These are phyloP conservation scores for Carlito syrichta DNA, from an alignment of 2,113 vertebrate species.

Conservation along the genomic window DNA sequence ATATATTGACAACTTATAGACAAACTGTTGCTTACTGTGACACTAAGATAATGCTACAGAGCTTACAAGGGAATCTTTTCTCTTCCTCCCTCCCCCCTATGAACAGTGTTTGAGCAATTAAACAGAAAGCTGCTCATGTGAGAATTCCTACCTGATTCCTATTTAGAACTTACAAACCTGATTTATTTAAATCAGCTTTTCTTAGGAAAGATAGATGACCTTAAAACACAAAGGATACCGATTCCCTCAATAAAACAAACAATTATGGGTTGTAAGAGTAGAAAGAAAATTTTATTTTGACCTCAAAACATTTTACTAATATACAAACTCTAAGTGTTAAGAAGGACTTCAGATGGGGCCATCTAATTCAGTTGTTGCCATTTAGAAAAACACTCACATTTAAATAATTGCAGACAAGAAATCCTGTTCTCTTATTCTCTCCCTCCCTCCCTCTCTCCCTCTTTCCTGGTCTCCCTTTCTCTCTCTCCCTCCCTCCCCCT, in stretches of 20 bases:
- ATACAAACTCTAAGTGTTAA: background rate
- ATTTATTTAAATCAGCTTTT: constrained; percentile 50
- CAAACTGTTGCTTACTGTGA: constrained; percentile 67
- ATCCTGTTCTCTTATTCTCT: background rate
- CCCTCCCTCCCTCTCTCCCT: too few species aligned
- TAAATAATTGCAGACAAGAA: constrained; percentile 24
- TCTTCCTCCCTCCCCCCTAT: background rate
- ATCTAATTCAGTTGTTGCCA: constrained; percentile 22
- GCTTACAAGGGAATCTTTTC: background rate
- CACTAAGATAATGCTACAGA: background rate
- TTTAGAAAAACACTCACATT: background rate
- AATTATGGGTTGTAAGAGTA: background rate
- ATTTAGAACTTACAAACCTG: constrained; percentile 1
- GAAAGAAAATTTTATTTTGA: constrained; percentile 31
- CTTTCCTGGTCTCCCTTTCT: background rate
- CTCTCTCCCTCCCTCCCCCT: too few species aligned
- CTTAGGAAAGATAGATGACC: constrained; percentile 40
- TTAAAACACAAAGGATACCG: constrained; percentile 55
- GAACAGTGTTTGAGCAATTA: background rate
- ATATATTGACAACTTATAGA: background rate
- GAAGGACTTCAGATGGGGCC: constrained; percentile 17
- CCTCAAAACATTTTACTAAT: background rate
- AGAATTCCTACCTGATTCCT: constrained; percentile 21
- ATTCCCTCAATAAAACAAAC: constrained; percentile 15
- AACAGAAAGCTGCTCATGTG: background rate